Evolutionary conservation across 2,888 invertebrate species (phyloP).

Genomic region (Baronia brevicornis): DNA sequence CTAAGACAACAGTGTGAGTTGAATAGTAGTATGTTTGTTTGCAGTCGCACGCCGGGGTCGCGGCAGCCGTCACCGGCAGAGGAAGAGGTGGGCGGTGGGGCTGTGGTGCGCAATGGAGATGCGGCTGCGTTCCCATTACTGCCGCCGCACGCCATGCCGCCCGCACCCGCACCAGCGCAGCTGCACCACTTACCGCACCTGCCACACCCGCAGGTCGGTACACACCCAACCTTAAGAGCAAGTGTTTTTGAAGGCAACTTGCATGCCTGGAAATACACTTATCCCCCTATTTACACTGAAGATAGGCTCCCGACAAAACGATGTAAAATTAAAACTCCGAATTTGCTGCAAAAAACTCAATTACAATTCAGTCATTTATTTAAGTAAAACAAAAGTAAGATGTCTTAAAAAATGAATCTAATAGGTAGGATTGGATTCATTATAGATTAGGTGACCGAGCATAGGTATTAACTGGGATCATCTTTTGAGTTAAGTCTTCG

Average conservation of each 20-base stretch:
- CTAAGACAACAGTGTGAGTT: no score
- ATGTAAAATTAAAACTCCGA: slow-evolving; percentile 5
- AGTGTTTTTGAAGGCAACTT: not conserved
- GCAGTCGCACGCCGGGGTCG: slow-evolving; percentile 91
- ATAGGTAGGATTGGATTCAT: no score
- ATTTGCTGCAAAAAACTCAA: no score
- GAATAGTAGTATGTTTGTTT: slow-evolving; percentile 22
- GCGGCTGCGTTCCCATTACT: slow-evolving; percentile 61
- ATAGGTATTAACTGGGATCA: no score
- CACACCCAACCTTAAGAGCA: slow-evolving; percentile 25
- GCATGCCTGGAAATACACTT: no score
- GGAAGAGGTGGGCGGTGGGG: slow-evolving; percentile 77
- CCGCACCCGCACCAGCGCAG: slow-evolving; percentile 54
- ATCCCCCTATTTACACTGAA: no score
- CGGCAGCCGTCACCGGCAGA: slow-evolving; percentile 95
- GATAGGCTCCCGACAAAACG: no score
- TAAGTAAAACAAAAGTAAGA: no score
- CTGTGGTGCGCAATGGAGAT: slow-evolving; percentile 67
- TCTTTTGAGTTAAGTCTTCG: no score
- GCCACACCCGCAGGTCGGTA: slow-evolving; percentile 59
- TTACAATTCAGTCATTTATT: no score
- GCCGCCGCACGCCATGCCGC: slow-evolving; percentile 59
- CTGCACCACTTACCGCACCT: slow-evolving; percentile 63
- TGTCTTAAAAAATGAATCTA: no score
- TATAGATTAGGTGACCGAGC: no score